A percentile compares a stretch with the other conserved stretches of the same genome.
These are phyloP conservation scores for Oceanites oceanicus DNA, from an alignment of 2,113 vertebrate species.

Conservation along the genomic window DNA sequence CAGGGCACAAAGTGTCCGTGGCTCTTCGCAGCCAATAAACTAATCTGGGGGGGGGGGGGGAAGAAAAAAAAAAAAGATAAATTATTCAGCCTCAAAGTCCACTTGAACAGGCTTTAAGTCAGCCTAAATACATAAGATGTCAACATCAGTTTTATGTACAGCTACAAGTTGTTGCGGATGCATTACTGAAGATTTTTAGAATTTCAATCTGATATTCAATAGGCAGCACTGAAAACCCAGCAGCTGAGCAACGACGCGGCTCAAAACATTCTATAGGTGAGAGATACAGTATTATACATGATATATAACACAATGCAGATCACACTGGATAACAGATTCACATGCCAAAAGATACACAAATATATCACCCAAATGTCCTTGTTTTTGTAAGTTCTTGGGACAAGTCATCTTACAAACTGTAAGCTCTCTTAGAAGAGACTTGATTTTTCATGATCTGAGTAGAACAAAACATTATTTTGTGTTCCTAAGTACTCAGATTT, in stretches of 20 bases:
- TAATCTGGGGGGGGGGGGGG: slow-evolving; percentile 23
- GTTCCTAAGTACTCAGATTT: not conserved
- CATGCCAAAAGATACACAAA: not conserved
- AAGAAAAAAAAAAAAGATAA: not conserved
- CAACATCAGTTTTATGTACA: not conserved
- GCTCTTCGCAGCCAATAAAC: slow-evolving; percentile 22
- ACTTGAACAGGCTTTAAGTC: not conserved
- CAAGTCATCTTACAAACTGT: not conserved
- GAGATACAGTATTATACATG: not conserved
- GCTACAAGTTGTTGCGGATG: not conserved
- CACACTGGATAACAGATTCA: not conserved
- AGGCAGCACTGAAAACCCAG: not conserved
- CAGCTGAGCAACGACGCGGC: not conserved
- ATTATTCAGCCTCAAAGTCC: not conserved
- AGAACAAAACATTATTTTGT: not conserved
- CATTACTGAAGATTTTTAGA: not conserved
- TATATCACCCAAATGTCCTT: not conserved
- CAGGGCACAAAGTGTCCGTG: slow-evolving; percentile 52
- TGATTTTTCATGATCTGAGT: not conserved
- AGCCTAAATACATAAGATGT: not conserved
- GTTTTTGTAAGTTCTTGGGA: not conserved
- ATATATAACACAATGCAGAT: not conserved
- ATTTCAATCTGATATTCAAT: not conserved
- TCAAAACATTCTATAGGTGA: not conserved
- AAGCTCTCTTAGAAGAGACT: not conserved